A percentile compares a stretch with the other conserved stretches of the same genome.
These are phyloP conservation scores for Anhinga anhinga DNA, from an alignment of 2,113 vertebrate species.

Conservation along the genomic window DNA sequence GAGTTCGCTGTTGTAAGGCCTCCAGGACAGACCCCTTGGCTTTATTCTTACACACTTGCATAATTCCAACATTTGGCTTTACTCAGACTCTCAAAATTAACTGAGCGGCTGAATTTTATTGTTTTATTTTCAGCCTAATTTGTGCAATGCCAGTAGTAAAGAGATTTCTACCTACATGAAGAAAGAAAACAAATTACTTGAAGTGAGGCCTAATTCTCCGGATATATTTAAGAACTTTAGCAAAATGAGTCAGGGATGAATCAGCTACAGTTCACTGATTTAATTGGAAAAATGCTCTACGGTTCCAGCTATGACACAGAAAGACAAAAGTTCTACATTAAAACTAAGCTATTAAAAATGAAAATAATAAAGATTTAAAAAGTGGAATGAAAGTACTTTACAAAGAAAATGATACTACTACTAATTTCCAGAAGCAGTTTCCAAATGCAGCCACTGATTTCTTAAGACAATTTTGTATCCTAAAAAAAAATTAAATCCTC, in stretches of 20 bases:
- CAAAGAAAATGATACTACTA: neutral
- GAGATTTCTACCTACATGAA: neutral
- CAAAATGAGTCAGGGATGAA: slow-evolving; percentile 36
- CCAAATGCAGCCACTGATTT: neutral
- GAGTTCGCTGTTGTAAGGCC: neutral
- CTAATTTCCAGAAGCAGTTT: neutral
- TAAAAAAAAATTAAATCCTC: neutral
- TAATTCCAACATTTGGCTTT: neutral
- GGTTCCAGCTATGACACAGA: neutral
- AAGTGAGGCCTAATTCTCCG: neutral
- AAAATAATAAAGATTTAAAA: neutral
- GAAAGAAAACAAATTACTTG: neutral
- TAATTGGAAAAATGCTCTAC: neutral
- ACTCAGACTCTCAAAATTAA: neutral
- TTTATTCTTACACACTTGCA: neutral
- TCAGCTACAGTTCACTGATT: neutral
- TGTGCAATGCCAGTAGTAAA: neutral
- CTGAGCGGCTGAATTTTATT: neutral
- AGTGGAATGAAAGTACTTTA: neutral
- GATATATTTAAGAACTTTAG: neutral
- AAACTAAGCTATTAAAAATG: neutral
- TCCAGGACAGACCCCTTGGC: neutral
- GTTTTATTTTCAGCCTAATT: neutral
- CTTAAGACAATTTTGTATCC: neutral
- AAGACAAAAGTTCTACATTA: neutral